phyloP scores from a whole-genome alignment of 2,113 vertebrate species.

The Miniopterus natalensis region DNA sequence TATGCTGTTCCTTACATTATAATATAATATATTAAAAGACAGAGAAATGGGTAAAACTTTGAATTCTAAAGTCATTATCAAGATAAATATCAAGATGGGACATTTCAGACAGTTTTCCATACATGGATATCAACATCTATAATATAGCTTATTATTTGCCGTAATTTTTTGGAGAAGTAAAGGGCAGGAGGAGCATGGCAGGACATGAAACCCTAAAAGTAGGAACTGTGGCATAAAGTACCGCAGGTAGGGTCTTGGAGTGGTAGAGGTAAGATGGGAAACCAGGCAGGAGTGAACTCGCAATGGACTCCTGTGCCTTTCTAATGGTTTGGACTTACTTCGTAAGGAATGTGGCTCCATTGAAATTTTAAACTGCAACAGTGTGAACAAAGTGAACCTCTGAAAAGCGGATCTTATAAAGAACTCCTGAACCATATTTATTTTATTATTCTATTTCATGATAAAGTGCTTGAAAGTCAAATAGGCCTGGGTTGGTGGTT shows the following conservation, averaged over 20 bases:
- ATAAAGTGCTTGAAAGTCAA: constrained; percentile 5
- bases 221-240: background rate
- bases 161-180: too few relatives aligned
- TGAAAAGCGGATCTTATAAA: constrained; percentile 35
- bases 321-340: background rate
- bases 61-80: too few relatives aligned
- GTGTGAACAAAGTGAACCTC: constrained; percentile 22
- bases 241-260: background rate
- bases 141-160: too few relatives aligned
- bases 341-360: background rate
- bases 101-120: too few relatives aligned
- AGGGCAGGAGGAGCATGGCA: background rate
- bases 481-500: background rate
- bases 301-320: background rate
- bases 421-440: constrained; percentile 38
- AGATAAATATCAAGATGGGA: too few relatives aligned
- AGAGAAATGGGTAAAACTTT: too few relatives aligned
- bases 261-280: background rate
- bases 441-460: constrained; percentile 17
- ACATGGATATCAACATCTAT: too few relatives aligned
- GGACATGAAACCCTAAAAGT: background rate
- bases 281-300: background rate
- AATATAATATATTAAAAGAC: too few relatives aligned
- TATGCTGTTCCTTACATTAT: too few relatives aligned
- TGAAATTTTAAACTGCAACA: constrained; percentile 48